Conservation (phyloP, 1,140 invertebrate genomes). For the Diachasmimorpha longicaudata region DNA sequence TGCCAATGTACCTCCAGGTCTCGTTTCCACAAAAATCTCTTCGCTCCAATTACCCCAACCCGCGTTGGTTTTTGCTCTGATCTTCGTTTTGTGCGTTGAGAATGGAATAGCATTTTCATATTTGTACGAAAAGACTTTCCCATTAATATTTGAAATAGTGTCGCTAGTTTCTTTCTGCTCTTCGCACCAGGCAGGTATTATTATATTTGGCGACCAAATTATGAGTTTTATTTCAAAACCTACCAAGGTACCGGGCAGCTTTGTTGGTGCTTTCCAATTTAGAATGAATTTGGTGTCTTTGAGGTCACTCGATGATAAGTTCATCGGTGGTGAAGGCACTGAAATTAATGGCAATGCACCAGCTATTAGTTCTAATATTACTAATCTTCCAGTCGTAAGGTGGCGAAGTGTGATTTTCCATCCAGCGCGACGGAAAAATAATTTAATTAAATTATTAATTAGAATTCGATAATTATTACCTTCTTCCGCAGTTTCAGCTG, state of each 20-base stretch:
- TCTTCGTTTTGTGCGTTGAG: conserved; percentile 38
- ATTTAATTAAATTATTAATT: no score
- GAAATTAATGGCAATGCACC: conserved; percentile 19
- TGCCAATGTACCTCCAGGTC: conserved; percentile 29
- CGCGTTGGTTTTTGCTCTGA: conserved; percentile 43
- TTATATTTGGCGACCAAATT: conserved; percentile 32
- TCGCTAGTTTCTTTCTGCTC: neutral
- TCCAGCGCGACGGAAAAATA: no score
- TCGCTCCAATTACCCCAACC: conserved; percentile 44
- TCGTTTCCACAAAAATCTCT: conserved; percentile 22
- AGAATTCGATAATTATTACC: conserved; percentile 28
- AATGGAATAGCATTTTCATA: conserved; percentile 34
- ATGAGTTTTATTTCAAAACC: conserved; percentile 43
- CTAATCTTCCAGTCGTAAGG: no score
- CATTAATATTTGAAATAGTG: conserved; percentile 10
- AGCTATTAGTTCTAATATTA: no score
- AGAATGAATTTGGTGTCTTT: conserved; percentile 41
- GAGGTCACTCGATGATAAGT: conserved; percentile 19
- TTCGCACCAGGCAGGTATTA: conserved; percentile 22
- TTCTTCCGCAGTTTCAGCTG: conserved; percentile 38
- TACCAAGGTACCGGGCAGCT: conserved; percentile 40
- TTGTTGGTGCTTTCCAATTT: conserved; percentile 42
- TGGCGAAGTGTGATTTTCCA: no score
- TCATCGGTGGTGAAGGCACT: conserved; percentile 41
- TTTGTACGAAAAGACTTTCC: conserved; percentile 9